Conservation (phyloP, 2,113 vertebrate genomes). For the Guaruba guarouba region DNA sequence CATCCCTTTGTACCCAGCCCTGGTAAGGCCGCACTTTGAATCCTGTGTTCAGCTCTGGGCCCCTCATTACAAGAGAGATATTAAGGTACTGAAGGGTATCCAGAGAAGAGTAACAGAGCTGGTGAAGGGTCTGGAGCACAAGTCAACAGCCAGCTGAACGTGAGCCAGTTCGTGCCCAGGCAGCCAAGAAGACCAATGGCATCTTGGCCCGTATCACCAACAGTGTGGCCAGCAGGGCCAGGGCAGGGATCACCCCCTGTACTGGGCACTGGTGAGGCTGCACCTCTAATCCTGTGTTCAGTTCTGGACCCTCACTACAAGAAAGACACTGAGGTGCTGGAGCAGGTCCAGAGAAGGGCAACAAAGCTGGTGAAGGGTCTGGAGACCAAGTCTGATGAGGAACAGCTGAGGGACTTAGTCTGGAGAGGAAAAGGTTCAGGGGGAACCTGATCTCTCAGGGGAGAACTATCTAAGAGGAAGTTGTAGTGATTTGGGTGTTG, state of each 20-base stretch:
- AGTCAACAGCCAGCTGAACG: neutral
- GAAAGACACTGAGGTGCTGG: neutral
- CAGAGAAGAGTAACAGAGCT: neutral
- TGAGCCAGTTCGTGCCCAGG: neutral
- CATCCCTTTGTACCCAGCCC: neutral
- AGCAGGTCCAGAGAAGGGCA: neutral
- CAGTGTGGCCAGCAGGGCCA: neutral
- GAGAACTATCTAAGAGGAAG: neutral
- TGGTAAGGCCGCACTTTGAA: neutral
- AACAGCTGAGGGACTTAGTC: neutral
- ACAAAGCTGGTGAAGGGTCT: neutral
- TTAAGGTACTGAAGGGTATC: neutral
- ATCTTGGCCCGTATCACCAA: neutral
- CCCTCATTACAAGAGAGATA: neutral
- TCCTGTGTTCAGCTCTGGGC: neutral
- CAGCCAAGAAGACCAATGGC: accelerated
- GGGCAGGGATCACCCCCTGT: accelerated
- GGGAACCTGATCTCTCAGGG: no score
- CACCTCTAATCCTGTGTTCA: neutral
- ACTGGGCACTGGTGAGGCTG: accelerated
- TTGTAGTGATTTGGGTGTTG: neutral
- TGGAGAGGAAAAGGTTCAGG: neutral
- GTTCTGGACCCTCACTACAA: neutral
- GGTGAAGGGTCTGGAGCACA: neutral
- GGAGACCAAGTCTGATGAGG: neutral